Conservation (phyloP, 1,140 invertebrate genomes). For the Sitodiplosis mosellana region DNA sequence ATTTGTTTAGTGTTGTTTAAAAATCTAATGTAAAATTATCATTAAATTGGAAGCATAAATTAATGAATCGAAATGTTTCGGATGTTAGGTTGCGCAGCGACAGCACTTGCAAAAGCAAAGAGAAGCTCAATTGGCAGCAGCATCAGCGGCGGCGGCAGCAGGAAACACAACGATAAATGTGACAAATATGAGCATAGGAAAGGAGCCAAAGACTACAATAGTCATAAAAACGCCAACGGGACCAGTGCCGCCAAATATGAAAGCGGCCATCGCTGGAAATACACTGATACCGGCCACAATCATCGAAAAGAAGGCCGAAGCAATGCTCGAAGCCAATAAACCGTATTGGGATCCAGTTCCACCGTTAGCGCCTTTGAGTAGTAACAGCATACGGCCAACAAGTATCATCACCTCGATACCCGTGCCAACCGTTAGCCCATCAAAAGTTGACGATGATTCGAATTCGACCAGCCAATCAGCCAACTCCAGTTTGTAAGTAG, state of each 20-base stretch:
- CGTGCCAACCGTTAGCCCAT: background rate
- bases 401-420: background rate
- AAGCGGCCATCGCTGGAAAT: background rate
- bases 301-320: conserved; percentile 23
- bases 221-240: conserved; percentile 13
- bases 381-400: conserved; percentile 5
- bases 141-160: conserved; percentile 15
- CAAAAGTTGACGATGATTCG: conserved; percentile 27
- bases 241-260: too few species aligned
- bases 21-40: too few species aligned
- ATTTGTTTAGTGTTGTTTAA: background rate
- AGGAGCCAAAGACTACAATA: conserved; percentile 12
- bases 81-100: conserved; percentile 34
- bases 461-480: conserved; percentile 31
- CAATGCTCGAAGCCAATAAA: conserved; percentile 2
- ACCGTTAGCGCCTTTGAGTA: conserved; percentile 28
- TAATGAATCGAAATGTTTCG: conserved; percentile 10
- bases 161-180: background rate
- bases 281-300: conserved; percentile 13
- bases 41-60: too few species aligned
- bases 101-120: conserved; percentile 33
- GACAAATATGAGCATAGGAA: background rate
- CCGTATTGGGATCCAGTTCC: conserved; percentile 20
- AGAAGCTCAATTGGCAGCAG: conserved; percentile 33
- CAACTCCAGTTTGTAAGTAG: conserved; percentile 16